These are phyloP conservation scores for western clawed frog (Xenopus tropicalis) DNA, from an alignment of 2,113 vertebrate genomes.

Conservation along the genomic window DNA sequence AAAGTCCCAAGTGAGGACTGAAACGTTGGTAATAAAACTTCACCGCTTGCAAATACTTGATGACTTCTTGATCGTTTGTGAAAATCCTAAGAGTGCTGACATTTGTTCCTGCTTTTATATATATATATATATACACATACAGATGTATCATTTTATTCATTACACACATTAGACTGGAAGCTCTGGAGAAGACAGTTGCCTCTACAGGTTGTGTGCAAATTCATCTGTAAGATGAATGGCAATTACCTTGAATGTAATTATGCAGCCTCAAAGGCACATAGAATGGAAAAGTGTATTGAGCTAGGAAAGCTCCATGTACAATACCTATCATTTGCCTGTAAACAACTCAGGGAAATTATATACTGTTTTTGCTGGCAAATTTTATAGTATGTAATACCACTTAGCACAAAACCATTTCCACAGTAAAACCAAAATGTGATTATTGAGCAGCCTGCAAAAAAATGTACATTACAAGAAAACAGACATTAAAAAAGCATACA, in stretches of 20 bases:
- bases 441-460: not conserved
- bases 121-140: no score
- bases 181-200: not conserved
- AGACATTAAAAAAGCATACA: no score
- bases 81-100: no score
- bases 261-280: slow-evolving; percentile 14
- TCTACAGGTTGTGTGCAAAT: not conserved
- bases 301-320: not conserved
- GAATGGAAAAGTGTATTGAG: slow-evolving; percentile 12
- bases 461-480: not conserved
- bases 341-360: slow-evolving; percentile 7
- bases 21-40: no score
- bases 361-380: slow-evolving; percentile 10
- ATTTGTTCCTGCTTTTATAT: no score
- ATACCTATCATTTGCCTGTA: slow-evolving; percentile 9
- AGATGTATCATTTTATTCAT: no score
- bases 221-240: slow-evolving; percentile 1
- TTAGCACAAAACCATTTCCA: not conserved
- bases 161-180: no score
- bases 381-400: not conserved
- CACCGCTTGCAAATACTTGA: no score
- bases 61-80: no score
- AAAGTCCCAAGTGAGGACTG: no score
- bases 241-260: slow-evolving; percentile 2
- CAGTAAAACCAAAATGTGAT: not conserved